Evolutionary conservation across 2,113 vertebrate genomes (phyloP), one percentile per base, ranked within the genome.

Genomic region (Atrichornis clamosus): DNA sequence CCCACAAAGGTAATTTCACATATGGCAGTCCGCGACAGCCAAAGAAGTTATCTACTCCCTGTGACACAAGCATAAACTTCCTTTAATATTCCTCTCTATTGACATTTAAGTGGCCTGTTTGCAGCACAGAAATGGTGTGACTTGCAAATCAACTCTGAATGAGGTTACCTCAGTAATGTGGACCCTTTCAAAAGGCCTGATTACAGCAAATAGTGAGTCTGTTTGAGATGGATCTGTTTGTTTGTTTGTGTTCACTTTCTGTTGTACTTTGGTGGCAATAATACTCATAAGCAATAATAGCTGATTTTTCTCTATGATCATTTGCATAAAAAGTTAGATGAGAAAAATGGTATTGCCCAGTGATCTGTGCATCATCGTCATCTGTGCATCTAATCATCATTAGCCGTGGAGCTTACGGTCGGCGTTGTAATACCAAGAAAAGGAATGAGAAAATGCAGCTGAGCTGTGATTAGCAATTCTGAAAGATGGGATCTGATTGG

Each of bases 321-420:
- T 96, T 95, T 92, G 65, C 76, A 58, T 95, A 78, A 84, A 78
- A 93, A 92, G 28, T 82, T 94, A 77, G 73, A 92, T 72, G 73
- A 90, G 85, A 89, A 90, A 93, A 90, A 81, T 64, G 75, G 21
- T 77, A 50, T 81, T 96, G 88, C 80, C 83, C 83, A 87, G 69
- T 87, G 85, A 84, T 93, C 76, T 95, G 90, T 94, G 69, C 72
- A 44, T 72, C 94, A 74, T 91, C 73, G 35, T 88, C 42, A 24
- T 93, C 78, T 58, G 49, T 85, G 78, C 72, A n/a, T 91, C 26
- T 93, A 41, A 96, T 83, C 53, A 80, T 78, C 60, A 22, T 86
- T 90, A 94, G 76, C 90, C 4, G 5, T 28, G 47, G 64, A 76
- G 70, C 74, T 82, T 30, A 28, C 4, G 0, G 65, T 84, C 49